Conservation (phyloP, 1,140 invertebrate genomes). For the Steinernema feltiae region DNA sequence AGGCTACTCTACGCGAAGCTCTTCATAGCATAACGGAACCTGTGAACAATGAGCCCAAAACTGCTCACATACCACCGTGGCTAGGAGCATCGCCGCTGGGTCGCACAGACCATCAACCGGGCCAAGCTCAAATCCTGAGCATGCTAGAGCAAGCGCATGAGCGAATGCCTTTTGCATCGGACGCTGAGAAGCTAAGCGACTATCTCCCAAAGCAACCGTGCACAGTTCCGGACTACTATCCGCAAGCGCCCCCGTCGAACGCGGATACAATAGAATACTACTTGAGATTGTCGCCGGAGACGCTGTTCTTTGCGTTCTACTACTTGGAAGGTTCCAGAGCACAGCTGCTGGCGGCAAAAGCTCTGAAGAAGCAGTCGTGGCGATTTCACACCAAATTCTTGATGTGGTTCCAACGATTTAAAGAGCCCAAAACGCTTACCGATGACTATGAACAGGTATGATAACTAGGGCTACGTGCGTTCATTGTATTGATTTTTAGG, state of each 20-base stretch:
- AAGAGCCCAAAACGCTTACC: conserved; percentile 98
- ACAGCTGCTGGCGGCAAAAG: conserved; percentile 97
- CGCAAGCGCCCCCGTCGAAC: conserved; percentile 81
- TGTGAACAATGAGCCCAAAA: conserved; percentile 32
- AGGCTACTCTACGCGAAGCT: background rate
- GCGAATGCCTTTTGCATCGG: conserved; percentile 90
- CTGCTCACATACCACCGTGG: conserved; percentile 79
- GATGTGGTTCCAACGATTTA: conserved; percentile 99
- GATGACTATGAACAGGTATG: conserved; percentile 96
- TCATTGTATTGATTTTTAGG: conserved; percentile 64
- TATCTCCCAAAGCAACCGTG: conserved; percentile 87
- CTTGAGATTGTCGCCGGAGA: conserved; percentile 91
- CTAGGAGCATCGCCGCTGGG: conserved; percentile 93
- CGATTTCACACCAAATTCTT: conserved; percentile 99
- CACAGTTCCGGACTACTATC: conserved; percentile 69
- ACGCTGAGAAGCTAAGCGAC: conserved; percentile 78
- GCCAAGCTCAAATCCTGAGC: conserved; percentile 78
- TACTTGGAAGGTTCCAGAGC: conserved; percentile 98
- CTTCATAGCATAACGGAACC: conserved; percentile 10
- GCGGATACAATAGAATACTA: conserved; percentile 97
- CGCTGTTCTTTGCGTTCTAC: conserved; percentile 99
- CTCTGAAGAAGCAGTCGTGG: conserved; percentile 99
- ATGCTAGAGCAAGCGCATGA: conserved; percentile 88
- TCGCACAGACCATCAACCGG: conserved; percentile 76
- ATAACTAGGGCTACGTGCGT: background rate